A percentile compares a stretch with the other conserved stretches of the same genome.
Evolutionary conservation across 2,797 vertebrate species (phyloP).

Genomic region (Rhinophrynus dorsalis): DNA sequence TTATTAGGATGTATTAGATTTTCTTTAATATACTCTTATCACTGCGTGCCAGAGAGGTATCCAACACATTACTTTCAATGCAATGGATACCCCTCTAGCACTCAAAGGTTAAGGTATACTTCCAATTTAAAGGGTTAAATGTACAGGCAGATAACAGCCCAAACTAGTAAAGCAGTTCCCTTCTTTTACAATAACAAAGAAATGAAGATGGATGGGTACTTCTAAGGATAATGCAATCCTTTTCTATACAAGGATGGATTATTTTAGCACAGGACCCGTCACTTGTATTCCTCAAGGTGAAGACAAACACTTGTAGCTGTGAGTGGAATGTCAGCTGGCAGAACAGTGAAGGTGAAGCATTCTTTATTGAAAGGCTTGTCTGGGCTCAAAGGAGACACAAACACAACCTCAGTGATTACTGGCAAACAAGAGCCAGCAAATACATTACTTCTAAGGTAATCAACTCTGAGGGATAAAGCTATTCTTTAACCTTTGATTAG

Average conservation of each 20-base stretch:
- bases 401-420: neutral
- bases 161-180: neutral
- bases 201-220: neutral
- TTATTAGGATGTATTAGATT: too few species aligned
- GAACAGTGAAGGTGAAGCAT: neutral
- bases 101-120: too few species aligned
- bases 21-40: too few species aligned
- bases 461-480: neutral
- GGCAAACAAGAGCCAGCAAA: slow-evolving; percentile 22
- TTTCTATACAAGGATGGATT: neutral
- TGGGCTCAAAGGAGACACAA: neutral
- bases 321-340: neutral
- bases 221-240: neutral
- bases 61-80: too few species aligned
- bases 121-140: too few species aligned
- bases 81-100: too few species aligned
- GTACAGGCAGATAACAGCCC: neutral
- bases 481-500: neutral
- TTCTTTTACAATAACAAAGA: neutral
- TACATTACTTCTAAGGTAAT: neutral
- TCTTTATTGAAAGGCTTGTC: neutral
- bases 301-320: neutral
- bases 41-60: too few species aligned
- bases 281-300: slow-evolving; percentile 19
- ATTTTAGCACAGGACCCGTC: neutral